These are phyloP conservation scores for Ameiurus melas DNA, from an alignment of 2,113 vertebrate genomes.

Conservation along the genomic window DNA sequence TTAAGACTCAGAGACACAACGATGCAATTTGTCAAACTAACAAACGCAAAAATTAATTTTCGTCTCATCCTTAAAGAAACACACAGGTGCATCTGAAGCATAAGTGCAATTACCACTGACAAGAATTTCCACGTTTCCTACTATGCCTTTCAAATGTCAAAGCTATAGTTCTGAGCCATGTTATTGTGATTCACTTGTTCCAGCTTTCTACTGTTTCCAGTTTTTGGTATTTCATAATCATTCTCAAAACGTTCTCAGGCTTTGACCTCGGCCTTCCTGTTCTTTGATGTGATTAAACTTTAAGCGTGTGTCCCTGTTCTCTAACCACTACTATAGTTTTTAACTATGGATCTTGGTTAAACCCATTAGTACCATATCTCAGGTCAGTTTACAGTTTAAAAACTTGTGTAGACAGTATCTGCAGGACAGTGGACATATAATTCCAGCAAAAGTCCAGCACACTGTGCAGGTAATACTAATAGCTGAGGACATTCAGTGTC, in stretches of 20 bases:
- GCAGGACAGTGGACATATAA: neutral
- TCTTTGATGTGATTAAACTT: neutral
- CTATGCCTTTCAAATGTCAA: neutral
- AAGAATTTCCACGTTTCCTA: neutral
- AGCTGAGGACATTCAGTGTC: neutral
- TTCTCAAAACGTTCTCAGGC: neutral
- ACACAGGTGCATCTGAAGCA: neutral
- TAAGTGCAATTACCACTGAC: neutral
- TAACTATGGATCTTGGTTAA: neutral
- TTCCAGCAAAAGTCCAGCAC: neutral
- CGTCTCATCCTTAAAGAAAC: neutral
- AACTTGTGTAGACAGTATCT: constrained; percentile 23
- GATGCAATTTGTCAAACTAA: neutral
- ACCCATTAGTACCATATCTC: neutral
- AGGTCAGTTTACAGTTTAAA: neutral
- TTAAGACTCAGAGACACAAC: neutral
- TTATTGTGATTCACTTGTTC: neutral
- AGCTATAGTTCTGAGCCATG: neutral
- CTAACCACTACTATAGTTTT: neutral
- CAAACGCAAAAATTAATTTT: neutral
- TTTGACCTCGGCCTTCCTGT: neutral
- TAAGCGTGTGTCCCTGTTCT: neutral
- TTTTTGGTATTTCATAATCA: neutral
- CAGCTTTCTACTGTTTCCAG: neutral
- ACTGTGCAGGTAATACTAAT: neutral